Evolutionary conservation across 2,888 invertebrate genomes (phyloP).

Genomic region (Lamproptera curius): DNA sequence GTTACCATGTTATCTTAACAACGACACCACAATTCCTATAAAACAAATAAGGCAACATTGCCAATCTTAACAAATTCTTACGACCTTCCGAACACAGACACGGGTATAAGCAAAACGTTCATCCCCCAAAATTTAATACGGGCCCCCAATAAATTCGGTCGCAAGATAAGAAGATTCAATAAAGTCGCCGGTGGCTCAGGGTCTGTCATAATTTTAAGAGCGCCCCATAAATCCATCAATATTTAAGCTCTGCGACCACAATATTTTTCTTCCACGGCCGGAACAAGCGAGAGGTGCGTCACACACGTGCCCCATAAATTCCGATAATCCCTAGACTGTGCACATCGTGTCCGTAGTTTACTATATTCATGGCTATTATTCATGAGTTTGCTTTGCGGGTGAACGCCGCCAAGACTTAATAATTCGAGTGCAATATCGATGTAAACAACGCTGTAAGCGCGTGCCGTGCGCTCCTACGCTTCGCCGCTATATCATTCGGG

Average conservation of each 20-base stretch:
- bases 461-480: conserved; percentile 19
- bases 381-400: conserved; percentile 62
- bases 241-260: conserved; percentile 67
- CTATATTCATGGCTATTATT: conserved; percentile 60
- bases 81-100: conserved; percentile 39
- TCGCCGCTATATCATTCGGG: conserved; percentile 11
- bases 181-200: conserved; percentile 58
- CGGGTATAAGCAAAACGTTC: conserved; percentile 39
- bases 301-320: conserved; percentile 70
- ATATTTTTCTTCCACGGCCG: conserved; percentile 60
- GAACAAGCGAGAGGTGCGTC: conserved; percentile 55
- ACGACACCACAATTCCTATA: no score
- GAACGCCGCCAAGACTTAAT: conserved; percentile 60
- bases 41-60: neutral
- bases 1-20: no score
- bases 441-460: conserved; percentile 40
- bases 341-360: conserved; percentile 51
- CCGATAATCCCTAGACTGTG: conserved; percentile 62
- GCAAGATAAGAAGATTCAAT: conserved; percentile 66
- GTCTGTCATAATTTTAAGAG: conserved; percentile 71
- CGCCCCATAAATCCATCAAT: conserved; percentile 76
- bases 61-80: conserved; percentile 22
- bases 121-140: conserved; percentile 51
- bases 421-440: conserved; percentile 53
- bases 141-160: conserved; percentile 59